A percentile compares a stretch with the other conserved stretches of the same genome.
Conservation (phyloP, 2,888 invertebrate genomes). For the Orgyia antiqua region DNA sequence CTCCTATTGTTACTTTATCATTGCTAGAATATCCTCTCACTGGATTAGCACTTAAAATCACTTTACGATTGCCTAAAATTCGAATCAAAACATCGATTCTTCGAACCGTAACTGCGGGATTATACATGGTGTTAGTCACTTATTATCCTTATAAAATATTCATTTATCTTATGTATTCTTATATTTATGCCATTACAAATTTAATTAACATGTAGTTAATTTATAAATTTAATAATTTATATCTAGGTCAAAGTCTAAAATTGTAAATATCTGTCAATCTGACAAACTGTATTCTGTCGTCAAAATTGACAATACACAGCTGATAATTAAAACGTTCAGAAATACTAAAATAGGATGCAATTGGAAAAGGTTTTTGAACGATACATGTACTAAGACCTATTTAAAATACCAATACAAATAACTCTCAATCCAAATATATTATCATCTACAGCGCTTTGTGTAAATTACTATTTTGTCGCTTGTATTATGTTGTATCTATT, state of each 20-base stretch:
- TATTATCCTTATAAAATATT: conserved; percentile 11
- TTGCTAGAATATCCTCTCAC: conserved; percentile 65
- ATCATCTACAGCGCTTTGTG: too few relatives aligned
- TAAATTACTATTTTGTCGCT: too few relatives aligned
- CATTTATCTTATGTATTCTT: conserved; percentile 6
- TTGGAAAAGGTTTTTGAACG: too few relatives aligned
- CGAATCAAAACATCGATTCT: conserved; percentile 72
- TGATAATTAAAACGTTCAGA: conserved; percentile 12
- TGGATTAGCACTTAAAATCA: conserved; percentile 50
- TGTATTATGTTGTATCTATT: too few relatives aligned
- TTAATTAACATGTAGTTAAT: conserved; percentile 17
- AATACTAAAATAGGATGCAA: too few relatives aligned
- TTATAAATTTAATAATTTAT: conserved; percentile 36
- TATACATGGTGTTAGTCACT: conserved; percentile 46
- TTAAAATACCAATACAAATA: too few relatives aligned
- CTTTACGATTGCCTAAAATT: conserved; percentile 61
- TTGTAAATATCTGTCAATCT: conserved; percentile 19
- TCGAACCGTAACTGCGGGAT: conserved; percentile 57
- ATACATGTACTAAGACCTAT: too few relatives aligned
- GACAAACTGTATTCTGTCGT: conserved; percentile 16
- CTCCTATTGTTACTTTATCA: conserved; percentile 84
- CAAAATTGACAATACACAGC: conserved; percentile 20
- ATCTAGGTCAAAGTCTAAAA: conserved; percentile 60
- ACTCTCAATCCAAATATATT: too few relatives aligned
- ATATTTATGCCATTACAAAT: conserved; percentile 17